Percentiles rank a stretch among this genome's conserved stretches.
These are phyloP conservation scores for Sicus ferrugineus DNA, from an alignment of 2,888 invertebrate genomes.

Conservation along the genomic window DNA sequence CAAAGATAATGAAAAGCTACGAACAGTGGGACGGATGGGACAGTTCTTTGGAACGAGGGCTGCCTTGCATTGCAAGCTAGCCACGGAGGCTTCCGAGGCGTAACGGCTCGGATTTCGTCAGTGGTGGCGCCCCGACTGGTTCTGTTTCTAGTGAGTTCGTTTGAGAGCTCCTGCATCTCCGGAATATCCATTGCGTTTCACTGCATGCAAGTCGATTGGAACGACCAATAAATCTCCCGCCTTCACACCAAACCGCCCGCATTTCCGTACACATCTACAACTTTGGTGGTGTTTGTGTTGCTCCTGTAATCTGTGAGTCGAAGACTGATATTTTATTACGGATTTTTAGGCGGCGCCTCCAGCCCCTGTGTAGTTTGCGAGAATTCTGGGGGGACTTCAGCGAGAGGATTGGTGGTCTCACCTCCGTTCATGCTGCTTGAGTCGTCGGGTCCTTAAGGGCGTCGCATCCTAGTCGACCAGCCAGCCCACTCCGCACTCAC, in stretches of 20 bases:
- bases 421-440: neutral
- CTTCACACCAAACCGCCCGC: neutral
- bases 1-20: conserved; percentile 49
- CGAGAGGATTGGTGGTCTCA: neutral
- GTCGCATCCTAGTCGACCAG: no score
- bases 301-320: conserved; percentile 6
- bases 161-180: no score
- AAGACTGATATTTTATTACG: conserved; percentile 14
- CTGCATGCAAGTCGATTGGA: no score
- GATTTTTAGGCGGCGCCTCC: conserved; percentile 14
- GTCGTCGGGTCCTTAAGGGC: neutral
- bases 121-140: no score
- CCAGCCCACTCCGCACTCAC: neutral
- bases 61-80: no score
- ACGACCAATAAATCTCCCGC: neutral
- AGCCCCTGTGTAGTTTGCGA: neutral
- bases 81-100: no score
- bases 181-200: no score
- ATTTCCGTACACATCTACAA: conserved; percentile 11
- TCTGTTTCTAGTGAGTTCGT: no score
- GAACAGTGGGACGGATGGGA: conserved; percentile 2
- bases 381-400: no score
- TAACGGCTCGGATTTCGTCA: no score
- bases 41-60: no score
- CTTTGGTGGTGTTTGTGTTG: neutral